phyloP scores from a whole-genome alignment of 2,888 invertebrate genomes.

The Pyrocoelia pectoralis region DNA sequence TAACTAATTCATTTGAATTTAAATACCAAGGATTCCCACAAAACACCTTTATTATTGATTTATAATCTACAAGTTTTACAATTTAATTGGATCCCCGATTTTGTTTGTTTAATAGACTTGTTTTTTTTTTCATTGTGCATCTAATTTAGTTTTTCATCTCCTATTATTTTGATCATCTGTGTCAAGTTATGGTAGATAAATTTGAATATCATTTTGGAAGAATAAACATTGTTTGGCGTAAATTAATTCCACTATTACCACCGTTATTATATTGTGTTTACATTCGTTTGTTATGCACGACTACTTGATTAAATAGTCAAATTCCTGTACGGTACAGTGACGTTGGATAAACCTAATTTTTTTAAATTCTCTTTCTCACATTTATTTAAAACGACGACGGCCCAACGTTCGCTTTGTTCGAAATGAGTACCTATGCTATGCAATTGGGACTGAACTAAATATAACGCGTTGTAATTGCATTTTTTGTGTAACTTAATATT shows the following conservation, averaged over 20 bases:
- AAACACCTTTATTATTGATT: not conserved
- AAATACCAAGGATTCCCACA: not conserved
- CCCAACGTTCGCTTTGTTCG: too few relatives aligned
- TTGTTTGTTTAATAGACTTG: not conserved
- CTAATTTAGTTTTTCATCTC: not conserved
- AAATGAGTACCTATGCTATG: not conserved
- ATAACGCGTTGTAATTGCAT: not conserved
- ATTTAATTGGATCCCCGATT: not conserved
- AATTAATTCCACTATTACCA: constrained; percentile 2
- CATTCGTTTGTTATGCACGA: not conserved
- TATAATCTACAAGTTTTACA: not conserved
- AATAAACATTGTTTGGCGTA: not conserved
- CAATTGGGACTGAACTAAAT: not conserved
- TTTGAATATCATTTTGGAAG: too few relatives aligned
- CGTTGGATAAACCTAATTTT: not conserved
- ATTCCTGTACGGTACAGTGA: not conserved
- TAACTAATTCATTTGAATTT: not conserved
- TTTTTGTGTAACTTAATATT: constrained; percentile 7
- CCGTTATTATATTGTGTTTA: constrained; percentile 11
- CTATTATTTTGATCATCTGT: not conserved
- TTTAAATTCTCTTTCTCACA: not conserved
- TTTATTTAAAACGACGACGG: constrained; percentile 1
- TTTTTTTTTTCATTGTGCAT: not conserved
- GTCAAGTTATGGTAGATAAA: not conserved
- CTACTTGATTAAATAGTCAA: constrained; percentile 1